Conservation (phyloP, 2,113 vertebrate species). For the Chroicocephalus ridibundus region DNA sequence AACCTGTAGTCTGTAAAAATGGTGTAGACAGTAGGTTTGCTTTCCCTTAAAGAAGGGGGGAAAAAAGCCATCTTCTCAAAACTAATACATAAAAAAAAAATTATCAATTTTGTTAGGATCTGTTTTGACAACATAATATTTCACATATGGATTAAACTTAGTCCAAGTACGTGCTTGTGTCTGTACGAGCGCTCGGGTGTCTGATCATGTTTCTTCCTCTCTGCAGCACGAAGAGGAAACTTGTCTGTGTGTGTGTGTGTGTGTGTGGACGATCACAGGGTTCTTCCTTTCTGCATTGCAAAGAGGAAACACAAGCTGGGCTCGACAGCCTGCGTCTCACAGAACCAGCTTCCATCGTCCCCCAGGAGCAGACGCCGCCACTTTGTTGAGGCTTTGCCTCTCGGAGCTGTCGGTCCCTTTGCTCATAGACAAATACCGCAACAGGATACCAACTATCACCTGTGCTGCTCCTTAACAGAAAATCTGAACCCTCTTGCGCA, state of each 20-base stretch:
- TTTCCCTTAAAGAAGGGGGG: background rate
- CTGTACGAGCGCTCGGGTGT: fast-evolving
- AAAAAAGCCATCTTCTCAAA: background rate
- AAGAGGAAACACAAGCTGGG: background rate
- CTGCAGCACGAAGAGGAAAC: background rate
- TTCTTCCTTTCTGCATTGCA: background rate
- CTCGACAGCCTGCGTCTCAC: background rate
- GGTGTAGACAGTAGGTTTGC: background rate
- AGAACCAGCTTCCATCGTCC: background rate
- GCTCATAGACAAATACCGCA: background rate
- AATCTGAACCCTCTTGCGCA: background rate
- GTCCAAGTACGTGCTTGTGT: background rate
- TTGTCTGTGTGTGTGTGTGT: background rate
- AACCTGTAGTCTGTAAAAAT: background rate
- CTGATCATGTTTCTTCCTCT: background rate
- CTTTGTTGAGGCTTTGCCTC: background rate
- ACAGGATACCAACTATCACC: background rate
- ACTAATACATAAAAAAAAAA: background rate
- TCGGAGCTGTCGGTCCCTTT: background rate
- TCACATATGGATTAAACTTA: fast-evolving
- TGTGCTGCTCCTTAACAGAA: background rate
- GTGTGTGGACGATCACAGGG: background rate
- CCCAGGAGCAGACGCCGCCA: background rate
- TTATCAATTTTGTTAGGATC: background rate
- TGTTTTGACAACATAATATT: background rate